phyloP scores from a whole-genome alignment of 2,888 invertebrate genomes.

The Nudaria mundana region DNA sequence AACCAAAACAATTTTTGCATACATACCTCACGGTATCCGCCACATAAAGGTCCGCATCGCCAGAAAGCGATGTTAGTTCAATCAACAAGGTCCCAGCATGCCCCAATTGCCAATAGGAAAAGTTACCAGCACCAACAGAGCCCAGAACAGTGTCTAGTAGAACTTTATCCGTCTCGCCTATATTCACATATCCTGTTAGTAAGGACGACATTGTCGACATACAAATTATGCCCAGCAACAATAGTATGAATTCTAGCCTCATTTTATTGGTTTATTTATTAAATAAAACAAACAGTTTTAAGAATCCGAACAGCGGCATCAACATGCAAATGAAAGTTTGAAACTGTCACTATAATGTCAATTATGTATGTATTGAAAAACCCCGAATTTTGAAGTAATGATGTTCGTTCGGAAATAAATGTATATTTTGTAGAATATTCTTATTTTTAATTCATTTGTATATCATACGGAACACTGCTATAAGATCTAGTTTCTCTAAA shows the following conservation, averaged over 20 bases:
- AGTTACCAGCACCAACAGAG: slow-evolving; percentile 64
- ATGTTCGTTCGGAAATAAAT: too few relatives aligned
- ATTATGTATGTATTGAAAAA: too few relatives aligned
- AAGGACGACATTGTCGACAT: slow-evolving; percentile 61
- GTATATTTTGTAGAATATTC: too few relatives aligned
- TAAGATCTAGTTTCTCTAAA: too few relatives aligned
- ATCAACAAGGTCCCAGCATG: slow-evolving; percentile 60
- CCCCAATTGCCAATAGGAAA: slow-evolving; percentile 71
- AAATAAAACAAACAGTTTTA: not conserved
- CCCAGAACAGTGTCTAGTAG: slow-evolving; percentile 64
- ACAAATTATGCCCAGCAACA: slow-evolving; percentile 61
- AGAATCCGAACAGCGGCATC: too few relatives aligned
- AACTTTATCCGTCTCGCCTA: slow-evolving; percentile 54
- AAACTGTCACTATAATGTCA: too few relatives aligned
- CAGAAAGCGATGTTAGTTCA: slow-evolving; percentile 59
- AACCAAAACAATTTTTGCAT: too few relatives aligned
- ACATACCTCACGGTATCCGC: slow-evolving; percentile 62
- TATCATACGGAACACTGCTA: too few relatives aligned
- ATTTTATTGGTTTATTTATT: slow-evolving; percentile 35
- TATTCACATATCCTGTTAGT: slow-evolving; percentile 49
- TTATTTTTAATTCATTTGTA: too few relatives aligned
- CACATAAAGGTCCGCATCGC: slow-evolving; percentile 71
- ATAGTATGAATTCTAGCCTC: slow-evolving; percentile 63
- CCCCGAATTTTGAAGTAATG: too few relatives aligned
- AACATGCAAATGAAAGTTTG: too few relatives aligned